These are phyloP conservation scores for Aspidoscelis tigris DNA, from an alignment of 2,113 vertebrate species.

Conservation along the genomic window DNA sequence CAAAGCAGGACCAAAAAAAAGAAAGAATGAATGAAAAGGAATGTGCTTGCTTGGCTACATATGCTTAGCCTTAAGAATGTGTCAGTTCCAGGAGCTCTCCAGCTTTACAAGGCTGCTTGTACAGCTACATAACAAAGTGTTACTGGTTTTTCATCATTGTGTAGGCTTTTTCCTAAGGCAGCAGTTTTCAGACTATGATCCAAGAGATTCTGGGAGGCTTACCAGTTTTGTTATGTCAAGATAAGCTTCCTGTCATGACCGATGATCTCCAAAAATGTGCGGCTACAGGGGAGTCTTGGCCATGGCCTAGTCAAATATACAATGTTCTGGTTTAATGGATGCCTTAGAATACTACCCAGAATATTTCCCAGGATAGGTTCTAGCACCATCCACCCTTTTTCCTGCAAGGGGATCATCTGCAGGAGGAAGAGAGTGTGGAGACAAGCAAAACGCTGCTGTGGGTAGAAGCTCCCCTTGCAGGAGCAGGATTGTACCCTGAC, in stretches of 20 bases:
- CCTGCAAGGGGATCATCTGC: too few relatives aligned
- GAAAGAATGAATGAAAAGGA: slow-evolving; percentile 9
- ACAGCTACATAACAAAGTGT: not conserved
- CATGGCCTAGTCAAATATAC: too few relatives aligned
- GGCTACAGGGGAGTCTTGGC: not conserved
- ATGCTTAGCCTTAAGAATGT: slow-evolving; percentile 19
- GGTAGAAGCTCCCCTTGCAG: too few relatives aligned
- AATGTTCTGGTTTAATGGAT: not conserved
- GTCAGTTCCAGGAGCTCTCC: not conserved
- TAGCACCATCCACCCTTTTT: too few relatives aligned
- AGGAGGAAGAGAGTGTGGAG: too few relatives aligned
- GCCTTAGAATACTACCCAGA: not conserved
- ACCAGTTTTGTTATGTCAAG: not conserved
- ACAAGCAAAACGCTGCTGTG: too few relatives aligned
- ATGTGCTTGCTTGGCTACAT: slow-evolving; percentile 34
- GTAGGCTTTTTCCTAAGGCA: not conserved
- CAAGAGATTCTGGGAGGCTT: not conserved
- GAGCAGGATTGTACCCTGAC: too few relatives aligned
- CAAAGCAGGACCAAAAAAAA: slow-evolving; percentile 37
- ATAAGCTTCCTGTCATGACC: not conserved
- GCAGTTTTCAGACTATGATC: not conserved
- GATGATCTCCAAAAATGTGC: not conserved
- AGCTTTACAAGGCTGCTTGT: not conserved
- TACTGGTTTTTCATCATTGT: not conserved
- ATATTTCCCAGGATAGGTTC: not conserved